Base-by-base conservation (phyloP, 2,113 vertebrate genomes). In the Leucosticte australis region DNA sequence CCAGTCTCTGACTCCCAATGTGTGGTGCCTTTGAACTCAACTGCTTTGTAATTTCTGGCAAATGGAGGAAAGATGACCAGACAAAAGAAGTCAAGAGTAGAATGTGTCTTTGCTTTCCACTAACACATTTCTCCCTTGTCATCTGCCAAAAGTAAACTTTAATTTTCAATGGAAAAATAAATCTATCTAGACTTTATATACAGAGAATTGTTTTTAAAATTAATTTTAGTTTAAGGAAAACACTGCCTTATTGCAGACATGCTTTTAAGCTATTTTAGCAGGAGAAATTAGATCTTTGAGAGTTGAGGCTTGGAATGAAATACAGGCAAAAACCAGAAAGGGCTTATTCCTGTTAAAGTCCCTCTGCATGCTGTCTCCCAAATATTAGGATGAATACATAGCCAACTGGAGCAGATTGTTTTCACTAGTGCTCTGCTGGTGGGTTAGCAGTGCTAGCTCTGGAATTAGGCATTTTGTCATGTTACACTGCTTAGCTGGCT, bases 151-250 rank as follows among this genome's bases (percentile, higher is more conserved):
- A 86, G 49, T 69, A 64, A 96, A 81, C 76, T 94, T 89, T 44
- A 83, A 49, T 90, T 96, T 89, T 71, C 79, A 83, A 64, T 35
- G 82, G 68, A 74, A 94, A 95, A 96, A 95, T 89, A 95, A 94
- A 83, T 87, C 68, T 88, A 69, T 26, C 46, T 64, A 16, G 76
- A 41, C 21, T 84, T 85, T 73, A 65, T 27, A 28, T 80, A 37
- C 49, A 87, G 46, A 78, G 22, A 85, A 56, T 77, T 91, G 52
- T 65, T 94, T 85, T 78, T 53, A 22, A 81, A 90, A 89, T 83
- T 19, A 50, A 41, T 69, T 83, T 79, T 42, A 42, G 67, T 65
- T 75, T 68, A 86, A 86, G 60, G 56, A 95, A 95, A 90, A 75
- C 55, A 86, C 28, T 71, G 59, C 7, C 33, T 73, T 57, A 55